A percentile compares a stretch with the other conserved stretches of the same genome.
Conservation (phyloP, 2,797 vertebrate species). For the Pristis pectinata region DNA sequence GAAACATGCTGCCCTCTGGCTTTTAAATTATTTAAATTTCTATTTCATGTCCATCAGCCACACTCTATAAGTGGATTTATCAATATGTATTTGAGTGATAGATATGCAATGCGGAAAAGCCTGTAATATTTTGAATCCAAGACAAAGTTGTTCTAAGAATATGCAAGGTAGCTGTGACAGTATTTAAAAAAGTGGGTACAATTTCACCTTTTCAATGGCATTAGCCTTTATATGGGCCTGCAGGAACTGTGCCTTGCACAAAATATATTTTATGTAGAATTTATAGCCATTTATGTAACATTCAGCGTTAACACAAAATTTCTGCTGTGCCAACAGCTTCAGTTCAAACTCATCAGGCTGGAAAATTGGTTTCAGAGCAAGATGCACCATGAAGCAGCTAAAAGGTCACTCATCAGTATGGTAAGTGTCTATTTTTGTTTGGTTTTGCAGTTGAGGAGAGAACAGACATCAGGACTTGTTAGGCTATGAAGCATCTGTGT, state of each 20-base stretch:
- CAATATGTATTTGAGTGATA: background rate
- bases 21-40: background rate
- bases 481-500: background rate
- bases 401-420: background rate
- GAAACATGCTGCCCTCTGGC: no score
- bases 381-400: background rate
- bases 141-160: background rate
- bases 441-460: background rate
- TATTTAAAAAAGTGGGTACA: background rate
- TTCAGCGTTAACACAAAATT: constrained; percentile 16
- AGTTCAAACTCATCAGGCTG: constrained; percentile 24
- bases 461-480: background rate
- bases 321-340: constrained; percentile 9
- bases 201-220: background rate
- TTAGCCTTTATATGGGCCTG: background rate
- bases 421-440: constrained; percentile 2
- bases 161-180: background rate
- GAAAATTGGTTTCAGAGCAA: constrained; percentile 30
- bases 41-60: background rate
- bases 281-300: background rate
- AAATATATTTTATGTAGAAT: background rate
- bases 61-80: background rate
- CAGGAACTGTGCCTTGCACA: background rate
- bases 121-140: background rate
- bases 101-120: background rate